These are phyloP conservation scores for Poeciliopsis turneri DNA, from an alignment of 2,797 vertebrate genomes.

Conservation along the genomic window DNA sequence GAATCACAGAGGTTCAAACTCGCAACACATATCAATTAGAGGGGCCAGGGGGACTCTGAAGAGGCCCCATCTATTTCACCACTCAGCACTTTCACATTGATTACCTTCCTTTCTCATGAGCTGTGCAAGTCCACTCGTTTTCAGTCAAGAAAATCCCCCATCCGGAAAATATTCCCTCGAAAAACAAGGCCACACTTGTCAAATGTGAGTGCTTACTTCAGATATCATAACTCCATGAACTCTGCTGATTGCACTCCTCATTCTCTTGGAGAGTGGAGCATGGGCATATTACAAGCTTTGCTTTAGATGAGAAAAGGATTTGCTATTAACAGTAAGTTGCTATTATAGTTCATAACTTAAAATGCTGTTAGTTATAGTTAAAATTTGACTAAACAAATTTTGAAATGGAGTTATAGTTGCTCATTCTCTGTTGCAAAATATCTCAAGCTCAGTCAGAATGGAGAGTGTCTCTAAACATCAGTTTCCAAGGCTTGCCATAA, in stretches of 20 bases:
- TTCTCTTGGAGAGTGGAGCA: conserved; percentile 23
- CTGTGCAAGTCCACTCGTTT: conserved; percentile 38
- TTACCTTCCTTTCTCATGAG: conserved; percentile 66
- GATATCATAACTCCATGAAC: conserved; percentile 40
- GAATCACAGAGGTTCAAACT: conserved; percentile 56
- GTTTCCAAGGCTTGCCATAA: not conserved
- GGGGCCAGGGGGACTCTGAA: conserved; percentile 58
- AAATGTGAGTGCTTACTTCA: conserved; percentile 68
- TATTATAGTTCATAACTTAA: conserved; percentile 6
- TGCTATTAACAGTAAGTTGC: not conserved
- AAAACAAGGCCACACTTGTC: conserved; percentile 58
- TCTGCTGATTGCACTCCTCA: conserved; percentile 25
- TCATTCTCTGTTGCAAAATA: not conserved
- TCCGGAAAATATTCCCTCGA: conserved; percentile 68
- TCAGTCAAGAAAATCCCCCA: conserved; percentile 65
- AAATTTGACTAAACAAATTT: not conserved
- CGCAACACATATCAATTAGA: conserved; percentile 74
- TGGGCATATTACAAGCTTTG: conserved; percentile 28
- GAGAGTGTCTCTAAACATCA: not conserved
- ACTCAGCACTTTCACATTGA: conserved; percentile 77
- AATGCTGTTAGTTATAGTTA: not conserved
- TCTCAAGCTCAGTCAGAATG: not conserved
- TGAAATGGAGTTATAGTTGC: no score
- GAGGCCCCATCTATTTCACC: conserved; percentile 63
- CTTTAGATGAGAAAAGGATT: conserved; percentile 18